Conservation (phyloP, 2,888 invertebrate species). For the Sthenelais limicola region DNA sequence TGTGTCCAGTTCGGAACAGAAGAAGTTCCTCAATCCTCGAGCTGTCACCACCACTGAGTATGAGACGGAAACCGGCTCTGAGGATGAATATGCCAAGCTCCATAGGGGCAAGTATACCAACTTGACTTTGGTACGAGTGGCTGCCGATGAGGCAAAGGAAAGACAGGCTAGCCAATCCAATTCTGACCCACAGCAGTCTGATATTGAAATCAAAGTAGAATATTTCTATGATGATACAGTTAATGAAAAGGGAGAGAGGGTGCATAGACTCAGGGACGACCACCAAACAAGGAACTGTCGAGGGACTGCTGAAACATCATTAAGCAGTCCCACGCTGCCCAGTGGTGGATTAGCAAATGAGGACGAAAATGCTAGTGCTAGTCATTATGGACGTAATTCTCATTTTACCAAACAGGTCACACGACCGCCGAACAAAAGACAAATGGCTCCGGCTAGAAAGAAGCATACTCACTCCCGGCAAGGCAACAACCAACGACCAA, state of each 20-base stretch:
- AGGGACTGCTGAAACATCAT: conserved; percentile 33
- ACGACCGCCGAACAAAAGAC: conserved; percentile 34
- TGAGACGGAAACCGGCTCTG: conserved; percentile 53
- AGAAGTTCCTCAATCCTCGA: conserved; percentile 21
- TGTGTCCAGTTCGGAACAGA: conserved; percentile 5
- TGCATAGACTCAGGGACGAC: conserved; percentile 54
- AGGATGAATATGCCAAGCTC: conserved; percentile 48
- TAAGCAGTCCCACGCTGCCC: conserved; percentile 34
- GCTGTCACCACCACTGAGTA: conserved; percentile 45
- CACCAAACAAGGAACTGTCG: conserved; percentile 1
- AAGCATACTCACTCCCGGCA: conserved; percentile 41
- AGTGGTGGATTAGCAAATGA: conserved; percentile 4
- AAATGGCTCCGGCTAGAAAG: not conserved
- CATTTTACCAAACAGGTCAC: conserved; percentile 12
- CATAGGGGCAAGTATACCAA: conserved; percentile 36
- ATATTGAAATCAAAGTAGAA: conserved; percentile 55
- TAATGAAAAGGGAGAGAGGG: conserved; percentile 65
- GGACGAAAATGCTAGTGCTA: not conserved
- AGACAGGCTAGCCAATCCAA: not conserved
- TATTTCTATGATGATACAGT: conserved; percentile 69
- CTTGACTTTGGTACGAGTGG: conserved; percentile 27
- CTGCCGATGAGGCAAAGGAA: not conserved
- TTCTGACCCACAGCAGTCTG: conserved; percentile 20
- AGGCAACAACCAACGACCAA: conserved; percentile 18
- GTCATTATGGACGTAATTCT: not conserved